Evolutionary conservation across 2,888 invertebrate species (phyloP).

Genomic region (Enchytraeus crypticus): DNA sequence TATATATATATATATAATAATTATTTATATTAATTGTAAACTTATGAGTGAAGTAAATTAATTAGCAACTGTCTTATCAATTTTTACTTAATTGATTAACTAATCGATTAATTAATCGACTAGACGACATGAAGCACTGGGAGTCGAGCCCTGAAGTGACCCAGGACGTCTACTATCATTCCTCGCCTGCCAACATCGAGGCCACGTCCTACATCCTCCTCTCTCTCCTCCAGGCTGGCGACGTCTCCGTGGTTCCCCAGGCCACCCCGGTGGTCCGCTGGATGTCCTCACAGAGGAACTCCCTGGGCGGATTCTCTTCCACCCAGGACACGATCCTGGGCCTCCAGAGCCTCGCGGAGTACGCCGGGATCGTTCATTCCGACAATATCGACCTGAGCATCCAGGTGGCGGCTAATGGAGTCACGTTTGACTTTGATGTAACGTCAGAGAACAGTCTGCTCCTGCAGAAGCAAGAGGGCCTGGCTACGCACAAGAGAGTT

Average conservation of each 20-base stretch:
- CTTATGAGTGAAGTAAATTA: too few relatives aligned
- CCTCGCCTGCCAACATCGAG: constrained; percentile 69
- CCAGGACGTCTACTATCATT: neutral
- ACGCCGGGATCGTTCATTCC: constrained; percentile 29
- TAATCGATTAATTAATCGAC: constrained; percentile 1
- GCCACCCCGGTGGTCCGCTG: constrained; percentile 61
- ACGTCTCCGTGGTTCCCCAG: constrained; percentile 38
- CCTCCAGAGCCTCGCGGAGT: constrained; percentile 44
- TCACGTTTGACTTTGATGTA: constrained; percentile 15
- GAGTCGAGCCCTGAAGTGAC: neutral
- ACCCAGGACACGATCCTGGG: constrained; percentile 50
- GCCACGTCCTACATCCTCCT: constrained; percentile 80
- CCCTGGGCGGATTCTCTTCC: constrained; percentile 49
- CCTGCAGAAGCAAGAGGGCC: constrained; percentile 23
- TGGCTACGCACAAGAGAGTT: constrained; percentile 26
- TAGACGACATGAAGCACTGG: constrained; percentile 70
- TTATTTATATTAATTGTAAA: too few relatives aligned
- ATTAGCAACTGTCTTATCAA: too few relatives aligned
- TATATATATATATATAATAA: constrained; percentile 1
- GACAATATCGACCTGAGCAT: constrained; percentile 5
- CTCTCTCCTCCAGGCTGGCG: constrained; percentile 52
- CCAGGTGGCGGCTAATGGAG: constrained; percentile 14
- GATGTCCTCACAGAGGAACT: constrained; percentile 66
- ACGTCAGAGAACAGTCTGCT: constrained; percentile 26
- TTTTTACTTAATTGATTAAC: too few relatives aligned